Evolutionary conservation across 2,797 vertebrate genomes (phyloP), one percentile per base, ranked within the genome.

Genomic region (Falco cherrug): DNA sequence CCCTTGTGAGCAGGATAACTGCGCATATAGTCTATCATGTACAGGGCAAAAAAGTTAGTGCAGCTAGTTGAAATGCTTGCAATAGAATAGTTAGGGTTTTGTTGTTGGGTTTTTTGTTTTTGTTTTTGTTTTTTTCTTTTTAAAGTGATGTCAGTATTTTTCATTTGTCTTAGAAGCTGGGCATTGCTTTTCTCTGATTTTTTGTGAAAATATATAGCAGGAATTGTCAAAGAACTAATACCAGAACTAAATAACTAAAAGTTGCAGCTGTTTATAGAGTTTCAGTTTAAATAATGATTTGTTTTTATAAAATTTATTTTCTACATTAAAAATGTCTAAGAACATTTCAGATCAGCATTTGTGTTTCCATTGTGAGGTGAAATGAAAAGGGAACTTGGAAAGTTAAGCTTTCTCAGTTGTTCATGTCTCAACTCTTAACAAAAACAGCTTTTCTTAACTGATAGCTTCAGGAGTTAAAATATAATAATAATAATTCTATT

Each of bases 21-120:
- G 29, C 79, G 29, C 8, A 21, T 45, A 28, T 45, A 16, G 37
- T 43, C 19, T 21, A 17, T 48, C 41, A 20, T 35, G 11, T 21
- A 15, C 6, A 76, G 16, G 8, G 6, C 2, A 12, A 51, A 78
- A 19, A 8, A 2, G 1, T 0, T 9, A 48, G 9, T 39, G 13
- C 6, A 85, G 9, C 1, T 74, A 1, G 4, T 29, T 84, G 37
- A 69, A 92, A 83, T 33, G 11, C 3, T 90, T 90, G 84, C 14
- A 54, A 22, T 5, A 74, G 22, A 87, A 83, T 43, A 29, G 9
- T 26, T 39, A 53, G 3, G 8, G 26, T 15, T 19, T 57, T 41
- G 41, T 41, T 41, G 41, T 31, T 41, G 39, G 39, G 12, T 13
- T 41, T 41, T 41, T 41, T 41, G 39, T 13, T 41, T 41, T 41